Percentiles rank a stretch among this genome's conserved stretches.
Evolutionary conservation across 2,888 invertebrate genomes (phyloP).

Genomic region (Hermaeophaga mercurialis): DNA sequence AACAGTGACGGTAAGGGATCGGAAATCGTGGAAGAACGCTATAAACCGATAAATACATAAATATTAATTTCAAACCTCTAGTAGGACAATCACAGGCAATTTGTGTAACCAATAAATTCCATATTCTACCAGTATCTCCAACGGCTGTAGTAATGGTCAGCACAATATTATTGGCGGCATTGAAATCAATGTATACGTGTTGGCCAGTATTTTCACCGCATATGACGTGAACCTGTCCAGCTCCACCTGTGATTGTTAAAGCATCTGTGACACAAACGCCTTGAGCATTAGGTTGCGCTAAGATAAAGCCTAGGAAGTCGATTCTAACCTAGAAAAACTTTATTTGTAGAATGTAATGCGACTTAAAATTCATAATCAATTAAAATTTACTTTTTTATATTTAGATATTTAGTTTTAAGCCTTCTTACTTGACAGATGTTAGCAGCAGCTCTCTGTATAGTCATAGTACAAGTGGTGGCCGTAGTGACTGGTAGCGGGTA

Average conservation of each 20-base stretch:
- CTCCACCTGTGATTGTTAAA: conserved; percentile 70
- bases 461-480: conserved; percentile 71
- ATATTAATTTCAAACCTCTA: conserved; percentile 64
- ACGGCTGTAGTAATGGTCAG: conserved; percentile 65
- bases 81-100: conserved; percentile 72
- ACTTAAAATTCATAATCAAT: too few relatives aligned
- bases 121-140: conserved; percentile 65
- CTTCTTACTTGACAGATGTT: conserved; percentile 71
- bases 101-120: conserved; percentile 77
- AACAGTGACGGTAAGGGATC: too few relatives aligned
- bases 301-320: conserved; percentile 73
- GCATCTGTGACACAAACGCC: conserved; percentile 74
- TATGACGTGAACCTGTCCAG: conserved; percentile 71
- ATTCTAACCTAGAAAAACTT: conserved; percentile 69
- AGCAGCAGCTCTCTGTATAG: conserved; percentile 69
- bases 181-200: conserved; percentile 77
- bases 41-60: too few relatives aligned
- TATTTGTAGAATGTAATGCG: too few relatives aligned
- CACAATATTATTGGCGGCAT: conserved; percentile 68
- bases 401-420: too few relatives aligned
- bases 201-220: conserved; percentile 83
- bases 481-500: conserved; percentile 74
- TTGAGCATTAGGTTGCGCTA: conserved; percentile 73
- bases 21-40: too few relatives aligned
- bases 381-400: too few relatives aligned